These are phyloP conservation scores for Orycteropus afer DNA, from an alignment of 2,113 vertebrate genomes.

Conservation along the genomic window DNA sequence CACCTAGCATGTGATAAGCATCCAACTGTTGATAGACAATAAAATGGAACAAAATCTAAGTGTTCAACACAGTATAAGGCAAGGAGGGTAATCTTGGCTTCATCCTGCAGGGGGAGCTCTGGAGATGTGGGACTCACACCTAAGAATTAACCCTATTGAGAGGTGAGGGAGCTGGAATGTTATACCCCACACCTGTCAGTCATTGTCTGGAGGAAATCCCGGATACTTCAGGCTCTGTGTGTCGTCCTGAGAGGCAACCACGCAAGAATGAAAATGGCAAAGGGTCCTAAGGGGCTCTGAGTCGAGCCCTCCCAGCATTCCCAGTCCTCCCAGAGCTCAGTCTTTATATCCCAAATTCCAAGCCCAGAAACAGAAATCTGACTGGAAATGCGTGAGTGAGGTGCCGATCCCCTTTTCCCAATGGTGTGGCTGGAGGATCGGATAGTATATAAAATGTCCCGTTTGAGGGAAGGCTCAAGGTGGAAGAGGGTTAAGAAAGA, in stretches of 20 bases:
- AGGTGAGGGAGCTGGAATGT: neutral
- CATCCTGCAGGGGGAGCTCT: neutral
- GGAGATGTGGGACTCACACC: neutral
- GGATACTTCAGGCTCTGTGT: neutral
- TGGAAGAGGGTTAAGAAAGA: neutral
- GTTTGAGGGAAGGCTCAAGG: neutral
- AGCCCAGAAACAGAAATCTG: neutral
- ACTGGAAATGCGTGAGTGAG: neutral
- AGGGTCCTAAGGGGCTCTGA: neutral
- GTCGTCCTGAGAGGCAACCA: neutral
- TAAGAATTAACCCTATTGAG: neutral
- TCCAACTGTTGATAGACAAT: neutral
- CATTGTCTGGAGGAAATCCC: neutral
- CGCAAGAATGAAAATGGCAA: neutral
- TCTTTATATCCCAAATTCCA: neutral
- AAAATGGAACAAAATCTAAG: neutral
- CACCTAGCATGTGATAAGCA: neutral
- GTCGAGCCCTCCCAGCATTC: too few relatives aligned
- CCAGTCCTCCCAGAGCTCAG: neutral
- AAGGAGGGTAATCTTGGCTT: neutral
- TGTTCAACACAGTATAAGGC: neutral
- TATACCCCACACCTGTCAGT: neutral
- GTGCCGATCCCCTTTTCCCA: neutral
- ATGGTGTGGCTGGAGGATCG: neutral
- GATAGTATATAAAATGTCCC: too few relatives aligned